Evolutionary conservation across 2,113 vertebrate species (phyloP).

Genomic region (Lagopus muta): DNA sequence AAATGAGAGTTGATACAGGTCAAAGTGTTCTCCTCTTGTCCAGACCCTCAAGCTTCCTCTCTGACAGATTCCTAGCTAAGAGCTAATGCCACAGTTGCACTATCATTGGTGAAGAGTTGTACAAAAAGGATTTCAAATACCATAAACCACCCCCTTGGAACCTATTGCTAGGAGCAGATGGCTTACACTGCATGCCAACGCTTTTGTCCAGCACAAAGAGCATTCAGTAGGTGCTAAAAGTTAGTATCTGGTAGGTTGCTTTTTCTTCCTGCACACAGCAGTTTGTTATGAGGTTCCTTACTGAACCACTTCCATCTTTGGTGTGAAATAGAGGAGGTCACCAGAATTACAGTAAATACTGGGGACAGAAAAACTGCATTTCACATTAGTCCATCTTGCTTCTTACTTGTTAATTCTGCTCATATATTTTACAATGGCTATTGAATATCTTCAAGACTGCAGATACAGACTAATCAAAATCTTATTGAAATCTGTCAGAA

Average conservation of each 20-base stretch:
- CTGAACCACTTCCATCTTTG: background rate
- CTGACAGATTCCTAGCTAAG: background rate
- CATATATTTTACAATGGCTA: background rate
- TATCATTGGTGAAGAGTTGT: background rate
- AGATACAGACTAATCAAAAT: background rate
- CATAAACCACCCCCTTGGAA: slow-evolving; percentile 11
- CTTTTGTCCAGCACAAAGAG: background rate
- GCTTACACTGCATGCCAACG: background rate
- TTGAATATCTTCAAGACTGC: background rate
- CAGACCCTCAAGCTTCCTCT: background rate
- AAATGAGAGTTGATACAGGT: background rate
- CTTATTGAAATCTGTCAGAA: background rate
- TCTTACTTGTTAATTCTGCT: background rate
- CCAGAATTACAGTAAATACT: background rate
- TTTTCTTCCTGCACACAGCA: background rate
- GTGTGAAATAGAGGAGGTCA: background rate
- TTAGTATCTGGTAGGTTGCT: background rate
- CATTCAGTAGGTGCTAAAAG: background rate
- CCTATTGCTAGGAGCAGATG: background rate
- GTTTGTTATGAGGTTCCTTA: background rate
- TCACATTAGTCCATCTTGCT: background rate
- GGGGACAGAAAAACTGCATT: background rate
- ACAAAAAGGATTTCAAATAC: background rate
- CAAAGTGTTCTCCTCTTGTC: background rate
- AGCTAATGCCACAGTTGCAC: background rate